A percentile compares a stretch with the other conserved stretches of the same genome.
Evolutionary conservation across 2,113 vertebrate species (phyloP).

Genomic region (Nesoenas mayeri): DNA sequence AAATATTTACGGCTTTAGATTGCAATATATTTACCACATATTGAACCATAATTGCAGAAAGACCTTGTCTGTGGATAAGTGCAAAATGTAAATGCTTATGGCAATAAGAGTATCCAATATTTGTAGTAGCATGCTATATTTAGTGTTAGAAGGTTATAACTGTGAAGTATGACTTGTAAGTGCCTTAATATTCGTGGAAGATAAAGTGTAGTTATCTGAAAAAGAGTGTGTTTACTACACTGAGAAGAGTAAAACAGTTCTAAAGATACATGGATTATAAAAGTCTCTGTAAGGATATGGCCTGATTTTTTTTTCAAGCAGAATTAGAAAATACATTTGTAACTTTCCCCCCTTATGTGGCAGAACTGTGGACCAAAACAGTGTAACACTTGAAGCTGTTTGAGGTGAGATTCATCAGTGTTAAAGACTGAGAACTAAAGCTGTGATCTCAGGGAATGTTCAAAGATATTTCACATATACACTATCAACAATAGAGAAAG

Average conservation of each 20-base stretch:
- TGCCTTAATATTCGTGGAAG: not conserved
- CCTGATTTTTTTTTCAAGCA: not conserved
- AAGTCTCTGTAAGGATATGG: not conserved
- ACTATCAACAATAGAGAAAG: not conserved
- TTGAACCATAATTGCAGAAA: not conserved
- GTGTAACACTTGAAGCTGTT: not conserved
- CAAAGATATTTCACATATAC: not conserved
- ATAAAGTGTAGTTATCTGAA: not conserved
- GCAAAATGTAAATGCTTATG: not conserved
- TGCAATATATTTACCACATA: not conserved
- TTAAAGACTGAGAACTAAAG: not conserved
- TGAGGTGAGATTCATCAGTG: not conserved
- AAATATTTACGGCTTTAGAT: not conserved
- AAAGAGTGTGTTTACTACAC: not conserved
- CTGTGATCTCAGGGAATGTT: accelerated
- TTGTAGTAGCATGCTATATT: not conserved
- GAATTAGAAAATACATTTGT: not conserved
- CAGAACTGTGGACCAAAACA: not conserved
- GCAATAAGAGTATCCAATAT: not conserved
- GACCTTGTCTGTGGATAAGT: not conserved
- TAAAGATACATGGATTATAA: not conserved
- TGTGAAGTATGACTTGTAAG: not conserved
- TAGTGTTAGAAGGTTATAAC: not conserved
- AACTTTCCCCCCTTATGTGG: not conserved
- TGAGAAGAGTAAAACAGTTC: not conserved